A percentile compares a stretch with the other conserved stretches of the same genome.
Conservation (phyloP, 2,888 invertebrate genomes). For the Microchrysa polita region DNA sequence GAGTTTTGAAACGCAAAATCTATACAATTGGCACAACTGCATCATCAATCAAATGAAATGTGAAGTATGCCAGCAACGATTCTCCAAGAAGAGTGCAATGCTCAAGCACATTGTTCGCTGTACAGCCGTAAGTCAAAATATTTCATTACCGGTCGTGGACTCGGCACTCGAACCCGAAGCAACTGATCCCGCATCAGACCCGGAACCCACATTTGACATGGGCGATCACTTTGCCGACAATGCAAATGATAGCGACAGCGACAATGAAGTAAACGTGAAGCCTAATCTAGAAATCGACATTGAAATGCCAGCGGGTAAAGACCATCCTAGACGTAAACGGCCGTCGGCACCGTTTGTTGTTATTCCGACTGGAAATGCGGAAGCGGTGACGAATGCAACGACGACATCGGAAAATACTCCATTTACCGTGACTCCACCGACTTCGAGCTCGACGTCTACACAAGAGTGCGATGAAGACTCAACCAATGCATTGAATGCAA, state of each 20-base stretch:
- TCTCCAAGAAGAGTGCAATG: constrained; percentile 44
- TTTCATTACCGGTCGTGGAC: constrained; percentile 1
- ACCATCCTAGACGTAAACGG: not conserved
- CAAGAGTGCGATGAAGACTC: constrained; percentile 23
- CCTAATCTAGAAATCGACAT: constrained; percentile 54
- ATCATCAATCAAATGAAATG: constrained; percentile 59
- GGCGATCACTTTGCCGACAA: not conserved
- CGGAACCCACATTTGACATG: constrained; percentile 25
- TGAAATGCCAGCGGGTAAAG: constrained; percentile 54
- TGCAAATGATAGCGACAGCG: not conserved
- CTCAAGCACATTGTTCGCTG: constrained; percentile 51
- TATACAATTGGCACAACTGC: constrained; percentile 62
- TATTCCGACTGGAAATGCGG: not conserved
- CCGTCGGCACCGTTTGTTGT: constrained; percentile 14
- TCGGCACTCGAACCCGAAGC: constrained; percentile 27
- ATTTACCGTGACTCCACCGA: not conserved
- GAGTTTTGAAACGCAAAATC: constrained; percentile 60
- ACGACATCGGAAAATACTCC: not conserved
- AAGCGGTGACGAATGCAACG: not conserved
- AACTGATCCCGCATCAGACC: not conserved
- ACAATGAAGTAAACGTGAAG: constrained; percentile 26
- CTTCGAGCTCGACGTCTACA: not conserved
- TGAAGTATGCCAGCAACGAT: constrained; percentile 58
- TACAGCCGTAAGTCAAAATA: constrained; percentile 14
- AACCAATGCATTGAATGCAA: not conserved